phyloP scores from a whole-genome alignment of 2,113 vertebrate genomes.

The Hypanus sabinus region DNA sequence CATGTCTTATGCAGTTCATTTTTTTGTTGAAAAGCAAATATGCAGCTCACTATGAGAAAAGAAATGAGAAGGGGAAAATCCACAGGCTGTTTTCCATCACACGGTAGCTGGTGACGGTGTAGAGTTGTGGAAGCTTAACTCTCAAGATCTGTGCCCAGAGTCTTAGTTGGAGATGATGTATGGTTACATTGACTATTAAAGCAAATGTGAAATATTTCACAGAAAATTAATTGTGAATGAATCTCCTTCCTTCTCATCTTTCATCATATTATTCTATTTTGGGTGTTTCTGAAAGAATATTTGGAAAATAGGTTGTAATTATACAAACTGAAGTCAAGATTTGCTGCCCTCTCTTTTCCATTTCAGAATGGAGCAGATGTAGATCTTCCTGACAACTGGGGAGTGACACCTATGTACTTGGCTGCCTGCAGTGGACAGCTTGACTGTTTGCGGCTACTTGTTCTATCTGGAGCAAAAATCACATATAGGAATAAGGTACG shows the following conservation, averaged over 20 bases:
- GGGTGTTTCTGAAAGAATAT: not conserved
- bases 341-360: not conserved
- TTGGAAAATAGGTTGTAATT: not conserved
- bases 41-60: not conserved
- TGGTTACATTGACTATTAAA: not conserved
- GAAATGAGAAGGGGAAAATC: not conserved
- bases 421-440: slow-evolving; percentile 49
- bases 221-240: not conserved
- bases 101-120: not conserved
- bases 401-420: slow-evolving; percentile 48
- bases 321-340: not conserved
- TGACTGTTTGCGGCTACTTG: slow-evolving; percentile 46
- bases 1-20: not conserved
- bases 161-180: not conserved
- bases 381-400: slow-evolving; percentile 48
- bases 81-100: not conserved
- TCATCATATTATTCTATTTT: not conserved
- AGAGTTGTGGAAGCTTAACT: not conserved
- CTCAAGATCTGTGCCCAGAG: not conserved
- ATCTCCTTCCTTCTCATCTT: not conserved
- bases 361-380: slow-evolving; percentile 47
- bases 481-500: slow-evolving; percentile 49
- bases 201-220: not conserved
- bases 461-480: slow-evolving; percentile 45
- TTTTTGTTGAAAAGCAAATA: not conserved